A percentile compares a stretch with the other conserved stretches of the same genome.
Evolutionary conservation across 2,888 invertebrate genomes (phyloP).

Genomic region (Dioctria linearis): DNA sequence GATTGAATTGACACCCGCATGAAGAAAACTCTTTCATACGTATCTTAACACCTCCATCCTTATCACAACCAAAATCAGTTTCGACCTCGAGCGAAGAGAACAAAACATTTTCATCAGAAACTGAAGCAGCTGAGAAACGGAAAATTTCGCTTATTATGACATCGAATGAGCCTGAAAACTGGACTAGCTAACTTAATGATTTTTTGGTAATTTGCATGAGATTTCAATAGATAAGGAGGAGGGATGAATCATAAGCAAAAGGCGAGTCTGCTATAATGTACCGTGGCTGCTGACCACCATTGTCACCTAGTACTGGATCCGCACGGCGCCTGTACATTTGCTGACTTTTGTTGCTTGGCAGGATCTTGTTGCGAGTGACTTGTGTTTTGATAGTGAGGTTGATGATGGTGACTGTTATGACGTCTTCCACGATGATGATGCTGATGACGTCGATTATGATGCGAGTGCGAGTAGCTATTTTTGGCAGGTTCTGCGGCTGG

Average conservation of each 20-base stretch:
- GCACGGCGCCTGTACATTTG: constrained; percentile 63
- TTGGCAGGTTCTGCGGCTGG: neutral
- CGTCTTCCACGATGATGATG: constrained; percentile 60
- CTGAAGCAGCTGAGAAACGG: neutral
- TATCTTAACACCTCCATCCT: neutral
- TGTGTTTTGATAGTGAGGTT: constrained; percentile 50
- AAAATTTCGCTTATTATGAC: neutral
- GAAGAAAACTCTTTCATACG: neutral
- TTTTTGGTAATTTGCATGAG: constrained; percentile 16
- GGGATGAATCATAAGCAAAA: constrained; percentile 31
- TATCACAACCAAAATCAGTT: constrained; percentile 25
- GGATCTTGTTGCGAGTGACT: constrained; percentile 57
- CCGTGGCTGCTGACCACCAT: constrained; percentile 61
- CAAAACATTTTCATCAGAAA: constrained; percentile 10
- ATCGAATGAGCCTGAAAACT: neutral
- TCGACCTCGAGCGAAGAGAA: constrained; percentile 26
- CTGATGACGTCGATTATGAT: constrained; percentile 65
- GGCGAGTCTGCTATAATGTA: constrained; percentile 21
- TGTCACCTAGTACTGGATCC: constrained; percentile 69
- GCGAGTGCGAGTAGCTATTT: constrained; percentile 1
- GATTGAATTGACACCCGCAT: neutral
- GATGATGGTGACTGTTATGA: constrained; percentile 42
- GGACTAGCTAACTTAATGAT: constrained; percentile 34
- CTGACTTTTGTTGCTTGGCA: constrained; percentile 62
- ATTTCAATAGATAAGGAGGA: neutral